Evolutionary conservation across 1,140 invertebrate species (phyloP).

Genomic region (Tenebrio molitor): DNA sequence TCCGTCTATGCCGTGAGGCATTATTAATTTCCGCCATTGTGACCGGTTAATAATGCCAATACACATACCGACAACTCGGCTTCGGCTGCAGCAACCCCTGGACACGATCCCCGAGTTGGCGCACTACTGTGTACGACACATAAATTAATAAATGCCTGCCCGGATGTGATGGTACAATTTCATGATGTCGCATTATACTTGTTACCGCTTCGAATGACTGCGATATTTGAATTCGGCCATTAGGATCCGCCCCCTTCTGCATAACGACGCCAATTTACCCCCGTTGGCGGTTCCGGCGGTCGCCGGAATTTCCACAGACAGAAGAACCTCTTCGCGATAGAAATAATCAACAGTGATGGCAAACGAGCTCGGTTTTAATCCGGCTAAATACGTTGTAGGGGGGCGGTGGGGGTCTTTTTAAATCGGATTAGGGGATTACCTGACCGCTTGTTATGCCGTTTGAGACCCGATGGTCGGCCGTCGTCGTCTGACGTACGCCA

Average conservation of each 20-base stretch:
- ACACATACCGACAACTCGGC: slow-evolving; percentile 34
- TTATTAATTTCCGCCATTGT: slow-evolving; percentile 42
- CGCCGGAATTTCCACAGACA: too few species aligned
- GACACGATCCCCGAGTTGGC: slow-evolving; percentile 11
- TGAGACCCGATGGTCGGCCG: background rate
- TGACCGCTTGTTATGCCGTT: slow-evolving; percentile 21
- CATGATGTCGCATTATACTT: slow-evolving; percentile 38
- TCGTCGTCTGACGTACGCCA: too few species aligned
- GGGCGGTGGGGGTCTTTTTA: background rate
- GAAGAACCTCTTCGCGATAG: background rate
- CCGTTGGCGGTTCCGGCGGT: background rate
- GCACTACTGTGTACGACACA: slow-evolving; percentile 28
- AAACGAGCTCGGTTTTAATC: slow-evolving; percentile 13
- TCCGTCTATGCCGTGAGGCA: slow-evolving; percentile 35
- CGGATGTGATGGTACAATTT: slow-evolving; percentile 39
- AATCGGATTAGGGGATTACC: slow-evolving; percentile 22
- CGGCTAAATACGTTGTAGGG: background rate
- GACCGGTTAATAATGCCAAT: slow-evolving; percentile 37
- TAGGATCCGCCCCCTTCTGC: background rate
- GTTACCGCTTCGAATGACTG: slow-evolving; percentile 16
- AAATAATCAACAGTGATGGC: too few species aligned
- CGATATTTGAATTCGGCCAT: slow-evolving; percentile 20
- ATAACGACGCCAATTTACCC: slow-evolving; percentile 6
- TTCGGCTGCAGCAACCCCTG: background rate
- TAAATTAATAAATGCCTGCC: slow-evolving; percentile 45